phyloP scores from a whole-genome alignment of 2,113 vertebrate genomes.

The Thymallus thymallus region DNA sequence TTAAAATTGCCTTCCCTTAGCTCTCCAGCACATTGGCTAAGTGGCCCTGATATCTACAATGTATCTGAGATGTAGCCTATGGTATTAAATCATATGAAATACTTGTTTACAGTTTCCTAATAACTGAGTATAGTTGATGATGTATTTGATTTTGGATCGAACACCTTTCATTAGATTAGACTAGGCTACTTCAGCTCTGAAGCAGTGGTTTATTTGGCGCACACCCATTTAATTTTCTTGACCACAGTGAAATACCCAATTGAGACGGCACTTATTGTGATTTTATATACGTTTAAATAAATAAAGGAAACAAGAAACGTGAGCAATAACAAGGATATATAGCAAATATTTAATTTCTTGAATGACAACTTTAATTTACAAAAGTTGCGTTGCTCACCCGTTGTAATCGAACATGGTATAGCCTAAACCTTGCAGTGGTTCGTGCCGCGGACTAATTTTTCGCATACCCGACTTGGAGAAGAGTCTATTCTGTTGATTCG shows the following conservation, averaged over 20 bases:
- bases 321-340: background rate
- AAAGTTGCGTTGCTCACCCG: conserved; percentile 36
- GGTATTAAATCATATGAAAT: background rate
- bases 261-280: background rate
- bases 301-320: background rate
- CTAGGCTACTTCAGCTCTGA: background rate
- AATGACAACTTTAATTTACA: background rate
- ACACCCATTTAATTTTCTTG: background rate
- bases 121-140: background rate
- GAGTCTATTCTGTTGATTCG: background rate
- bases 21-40: too few species aligned
- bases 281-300: background rate
- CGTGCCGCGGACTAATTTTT: conserved; percentile 18
- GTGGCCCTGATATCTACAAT: too few species aligned
- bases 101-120: background rate
- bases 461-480: conserved; percentile 13
- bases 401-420: conserved; percentile 49
- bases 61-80: too few species aligned
- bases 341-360: background rate
- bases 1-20: too few species aligned
- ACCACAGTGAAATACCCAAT: background rate
- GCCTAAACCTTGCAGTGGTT: conserved; percentile 34
- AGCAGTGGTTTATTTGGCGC: background rate
- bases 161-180: background rate
- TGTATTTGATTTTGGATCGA: background rate